Percentiles rank a stretch among this genome's conserved stretches.
phyloP scores from a whole-genome alignment of 2,888 invertebrate species.

The Drosophila antonietae region DNA sequence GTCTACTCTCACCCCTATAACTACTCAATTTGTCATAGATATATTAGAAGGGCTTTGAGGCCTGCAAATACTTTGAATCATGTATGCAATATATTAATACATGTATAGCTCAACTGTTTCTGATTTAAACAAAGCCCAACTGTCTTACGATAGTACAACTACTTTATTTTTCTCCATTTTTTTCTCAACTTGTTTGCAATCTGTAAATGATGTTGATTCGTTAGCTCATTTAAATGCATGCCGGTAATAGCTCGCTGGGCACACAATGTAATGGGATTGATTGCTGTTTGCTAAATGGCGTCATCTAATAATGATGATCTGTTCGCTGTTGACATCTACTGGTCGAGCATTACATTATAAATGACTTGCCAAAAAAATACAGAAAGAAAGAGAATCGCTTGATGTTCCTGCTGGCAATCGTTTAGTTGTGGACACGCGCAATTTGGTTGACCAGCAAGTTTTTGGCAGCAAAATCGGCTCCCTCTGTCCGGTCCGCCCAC shows the following conservation, averaged over 20 bases:
- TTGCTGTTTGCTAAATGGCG: constrained; percentile 10
- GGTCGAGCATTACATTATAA: constrained; percentile 14
- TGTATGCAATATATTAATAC: not conserved
- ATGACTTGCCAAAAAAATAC: constrained; percentile 27
- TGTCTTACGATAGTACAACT: not conserved
- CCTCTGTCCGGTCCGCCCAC: constrained; percentile 32
- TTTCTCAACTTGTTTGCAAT: not conserved
- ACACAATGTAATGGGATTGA: constrained; percentile 13
- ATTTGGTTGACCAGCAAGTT: constrained; percentile 31
- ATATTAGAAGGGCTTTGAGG: not conserved
- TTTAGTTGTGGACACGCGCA: constrained; percentile 47
- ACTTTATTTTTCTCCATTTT: no score
- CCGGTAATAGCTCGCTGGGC: not conserved
- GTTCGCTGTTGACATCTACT: constrained; percentile 25
- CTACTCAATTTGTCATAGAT: not conserved
- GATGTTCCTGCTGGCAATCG: constrained; percentile 9
- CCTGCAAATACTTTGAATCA: not conserved
- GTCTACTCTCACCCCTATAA: not conserved
- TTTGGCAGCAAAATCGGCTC: constrained; percentile 31
- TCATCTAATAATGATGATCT: constrained; percentile 17
- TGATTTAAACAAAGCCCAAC: not conserved
- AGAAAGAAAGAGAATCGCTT: constrained; percentile 9
- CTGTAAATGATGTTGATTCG: not conserved
- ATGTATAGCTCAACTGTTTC: not conserved
- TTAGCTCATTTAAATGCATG: constrained; percentile 3